phyloP scores from a whole-genome alignment of 2,888 invertebrate genomes.

The Agrilus cyanescens region DNA sequence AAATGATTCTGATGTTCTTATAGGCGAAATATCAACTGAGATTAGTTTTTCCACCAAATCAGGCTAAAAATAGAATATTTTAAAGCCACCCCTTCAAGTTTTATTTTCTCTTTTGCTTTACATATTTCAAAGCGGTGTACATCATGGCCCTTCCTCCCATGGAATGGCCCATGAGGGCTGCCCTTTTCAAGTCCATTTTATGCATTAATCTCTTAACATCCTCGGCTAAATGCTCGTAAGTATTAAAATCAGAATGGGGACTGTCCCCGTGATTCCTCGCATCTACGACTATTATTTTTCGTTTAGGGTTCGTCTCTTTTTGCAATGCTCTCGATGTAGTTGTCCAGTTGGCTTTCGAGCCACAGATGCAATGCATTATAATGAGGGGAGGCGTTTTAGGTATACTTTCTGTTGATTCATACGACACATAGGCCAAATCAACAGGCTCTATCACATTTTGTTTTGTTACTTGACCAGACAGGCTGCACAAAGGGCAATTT shows the following conservation, averaged over 20 bases:
- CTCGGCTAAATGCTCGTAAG: constrained; percentile 58
- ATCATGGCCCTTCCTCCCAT: constrained; percentile 91
- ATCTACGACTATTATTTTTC: constrained; percentile 72
- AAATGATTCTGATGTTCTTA: constrained; percentile 47
- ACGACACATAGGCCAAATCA: constrained; percentile 49
- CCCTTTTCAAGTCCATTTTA: constrained; percentile 49
- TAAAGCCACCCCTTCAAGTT: neutral
- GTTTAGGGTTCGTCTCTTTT: constrained; percentile 48
- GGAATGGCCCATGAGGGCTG: constrained; percentile 76
- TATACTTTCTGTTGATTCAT: constrained; percentile 33
- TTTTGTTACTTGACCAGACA: neutral
- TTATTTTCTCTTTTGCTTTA: constrained; percentile 31
- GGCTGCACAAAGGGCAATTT: too few relatives aligned
- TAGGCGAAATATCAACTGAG: constrained; percentile 63
- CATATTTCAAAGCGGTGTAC: constrained; percentile 65
- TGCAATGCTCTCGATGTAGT: constrained; percentile 60
- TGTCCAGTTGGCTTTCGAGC: constrained; percentile 80
- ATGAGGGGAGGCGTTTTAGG: constrained; percentile 49
- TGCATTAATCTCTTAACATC: constrained; percentile 60
- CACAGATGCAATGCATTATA: constrained; percentile 79
- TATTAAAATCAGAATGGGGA: constrained; percentile 62
- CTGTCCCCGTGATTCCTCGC: constrained; percentile 94
- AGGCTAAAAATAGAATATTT: constrained; percentile 27
- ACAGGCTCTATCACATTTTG: constrained; percentile 30
- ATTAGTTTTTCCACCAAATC: constrained; percentile 52